These are phyloP conservation scores for Chaitophorus viminalis DNA, from an alignment of 2,888 invertebrate species.

Conservation along the genomic window DNA sequence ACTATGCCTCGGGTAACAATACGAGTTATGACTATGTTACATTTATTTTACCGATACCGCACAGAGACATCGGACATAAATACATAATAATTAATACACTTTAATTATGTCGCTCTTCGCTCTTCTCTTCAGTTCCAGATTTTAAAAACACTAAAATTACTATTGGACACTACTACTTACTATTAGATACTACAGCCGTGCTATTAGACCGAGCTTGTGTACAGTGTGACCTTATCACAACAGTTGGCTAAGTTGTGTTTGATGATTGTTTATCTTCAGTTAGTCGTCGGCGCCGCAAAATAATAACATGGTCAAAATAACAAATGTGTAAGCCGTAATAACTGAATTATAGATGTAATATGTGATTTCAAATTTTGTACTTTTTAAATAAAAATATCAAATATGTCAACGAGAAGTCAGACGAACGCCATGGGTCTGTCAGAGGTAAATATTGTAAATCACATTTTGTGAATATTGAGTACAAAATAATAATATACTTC, in stretches of 20 bases:
- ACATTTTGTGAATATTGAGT: neutral
- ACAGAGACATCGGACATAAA: too few relatives aligned
- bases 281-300: neutral
- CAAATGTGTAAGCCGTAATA: neutral
- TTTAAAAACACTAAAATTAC: too few relatives aligned
- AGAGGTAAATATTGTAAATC: constrained; percentile 12
- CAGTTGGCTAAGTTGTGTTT: neutral
- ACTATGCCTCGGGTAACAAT: too few relatives aligned
- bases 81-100: too few relatives aligned
- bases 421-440: constrained; percentile 1
- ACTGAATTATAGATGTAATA: neutral
- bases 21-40: too few relatives aligned
- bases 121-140: too few relatives aligned
- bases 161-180: too few relatives aligned
- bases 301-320: neutral
- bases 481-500: neutral
- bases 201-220: too few relatives aligned
- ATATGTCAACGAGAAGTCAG: constrained; percentile 31
- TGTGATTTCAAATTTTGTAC: neutral
- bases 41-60: too few relatives aligned
- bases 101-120: too few relatives aligned
- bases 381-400: neutral
- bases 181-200: too few relatives aligned
- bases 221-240: neutral
- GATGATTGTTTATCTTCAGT: neutral